phyloP scores from a whole-genome alignment of 2,888 invertebrate genomes.

The Drosophila antonietae region DNA sequence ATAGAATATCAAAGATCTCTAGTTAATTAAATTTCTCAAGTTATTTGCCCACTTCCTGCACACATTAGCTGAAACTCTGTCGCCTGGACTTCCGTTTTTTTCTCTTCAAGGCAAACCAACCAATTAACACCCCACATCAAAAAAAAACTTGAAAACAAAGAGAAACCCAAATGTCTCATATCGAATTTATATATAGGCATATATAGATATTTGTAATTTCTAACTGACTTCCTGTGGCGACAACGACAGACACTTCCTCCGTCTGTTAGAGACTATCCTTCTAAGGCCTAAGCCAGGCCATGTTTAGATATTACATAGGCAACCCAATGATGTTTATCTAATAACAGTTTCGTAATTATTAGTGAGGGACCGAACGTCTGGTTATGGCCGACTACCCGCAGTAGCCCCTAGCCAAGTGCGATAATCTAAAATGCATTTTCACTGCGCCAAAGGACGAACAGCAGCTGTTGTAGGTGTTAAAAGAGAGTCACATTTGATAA shows the following conservation, averaged over 20 bases:
- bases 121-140: constrained; percentile 66
- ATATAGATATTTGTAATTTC: constrained; percentile 19
- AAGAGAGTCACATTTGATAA: constrained; percentile 57
- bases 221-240: constrained; percentile 70
- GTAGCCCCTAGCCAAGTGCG: constrained; percentile 55
- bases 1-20: background rate
- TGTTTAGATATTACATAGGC: constrained; percentile 1
- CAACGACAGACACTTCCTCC: constrained; percentile 55
- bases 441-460: constrained; percentile 39
- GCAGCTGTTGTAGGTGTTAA: constrained; percentile 77
- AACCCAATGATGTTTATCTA: constrained; percentile 71
- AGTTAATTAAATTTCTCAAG: background rate
- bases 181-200: constrained; percentile 1
- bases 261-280: constrained; percentile 55
- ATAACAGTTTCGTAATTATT: constrained; percentile 69
- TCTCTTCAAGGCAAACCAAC: constrained; percentile 30
- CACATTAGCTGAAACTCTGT: constrained; percentile 16
- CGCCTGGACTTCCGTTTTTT: constrained; percentile 23
- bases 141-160: constrained; percentile 30
- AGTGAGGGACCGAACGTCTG: constrained; percentile 57
- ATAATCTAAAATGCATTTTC: constrained; percentile 77
- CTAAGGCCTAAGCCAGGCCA: constrained; percentile 41
- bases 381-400: constrained; percentile 70
- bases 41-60: constrained; percentile 25
- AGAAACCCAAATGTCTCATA: constrained; percentile 40